phyloP scores from a whole-genome alignment of 2,888 invertebrate species.

The Tiphia femorata region DNA sequence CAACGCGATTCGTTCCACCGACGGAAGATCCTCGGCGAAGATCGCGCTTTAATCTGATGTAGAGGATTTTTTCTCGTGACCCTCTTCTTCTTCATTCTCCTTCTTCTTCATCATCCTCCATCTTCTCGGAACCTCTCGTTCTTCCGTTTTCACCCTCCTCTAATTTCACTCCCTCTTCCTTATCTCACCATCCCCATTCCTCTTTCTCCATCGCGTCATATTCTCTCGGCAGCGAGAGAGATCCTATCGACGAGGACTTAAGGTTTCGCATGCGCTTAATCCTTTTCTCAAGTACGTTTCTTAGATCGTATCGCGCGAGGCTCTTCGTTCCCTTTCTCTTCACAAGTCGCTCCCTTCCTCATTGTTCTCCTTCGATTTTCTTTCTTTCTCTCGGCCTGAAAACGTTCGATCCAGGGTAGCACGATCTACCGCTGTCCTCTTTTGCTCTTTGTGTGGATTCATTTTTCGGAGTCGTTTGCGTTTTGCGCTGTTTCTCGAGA shows the following conservation, averaged over 20 bases:
- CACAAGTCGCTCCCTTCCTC: background rate
- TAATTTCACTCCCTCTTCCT: no score
- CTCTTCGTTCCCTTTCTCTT: background rate
- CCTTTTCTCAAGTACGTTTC: background rate
- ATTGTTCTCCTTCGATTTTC: background rate
- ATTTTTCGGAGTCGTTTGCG: no score
- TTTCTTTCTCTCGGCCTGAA: background rate
- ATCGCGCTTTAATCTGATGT: slow-evolving; percentile 42
- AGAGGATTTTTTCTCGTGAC: slow-evolving; percentile 30
- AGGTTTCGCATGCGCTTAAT: background rate
- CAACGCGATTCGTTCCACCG: no score
- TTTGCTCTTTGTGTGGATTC: no score
- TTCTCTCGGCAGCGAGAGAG: no score
- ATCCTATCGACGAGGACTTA: background rate
- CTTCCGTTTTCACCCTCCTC: no score
- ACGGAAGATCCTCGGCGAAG: slow-evolving; percentile 30
- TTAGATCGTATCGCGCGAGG: background rate
- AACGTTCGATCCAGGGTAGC: background rate
- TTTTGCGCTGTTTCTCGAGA: no score
- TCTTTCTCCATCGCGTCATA: no score
- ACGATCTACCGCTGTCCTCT: slow-evolving; percentile 2
- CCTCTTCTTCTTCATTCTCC: no score
- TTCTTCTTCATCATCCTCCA: no score
- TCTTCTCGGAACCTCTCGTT: no score
- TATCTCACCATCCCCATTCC: no score